A percentile compares a stretch with the other conserved stretches of the same genome.
Evolutionary conservation across 1,140 invertebrate genomes (phyloP).

Genomic region (Archegozetes longisetosus): DNA sequence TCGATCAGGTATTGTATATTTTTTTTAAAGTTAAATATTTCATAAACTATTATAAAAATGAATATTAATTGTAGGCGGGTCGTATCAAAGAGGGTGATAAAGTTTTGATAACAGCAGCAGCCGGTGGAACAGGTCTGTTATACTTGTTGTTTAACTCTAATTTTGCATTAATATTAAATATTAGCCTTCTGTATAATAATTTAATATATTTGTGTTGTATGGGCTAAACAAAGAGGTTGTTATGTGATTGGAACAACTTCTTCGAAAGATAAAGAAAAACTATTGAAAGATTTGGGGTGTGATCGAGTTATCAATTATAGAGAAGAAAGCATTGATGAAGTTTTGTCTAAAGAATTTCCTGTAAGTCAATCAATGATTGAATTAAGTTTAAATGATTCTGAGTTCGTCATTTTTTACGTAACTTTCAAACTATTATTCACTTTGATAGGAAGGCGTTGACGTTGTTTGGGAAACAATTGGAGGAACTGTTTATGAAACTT

Average conservation of each 20-base stretch:
- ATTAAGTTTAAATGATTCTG: no score
- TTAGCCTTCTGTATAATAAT: no score
- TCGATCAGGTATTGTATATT: conserved; percentile 15
- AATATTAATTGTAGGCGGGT: conserved; percentile 2
- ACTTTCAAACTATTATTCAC: conserved; percentile 8
- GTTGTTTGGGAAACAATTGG: conserved; percentile 31
- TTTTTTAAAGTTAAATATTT: not conserved
- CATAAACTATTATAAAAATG: not conserved
- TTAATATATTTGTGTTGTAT: conserved; percentile 29
- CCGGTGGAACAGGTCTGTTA: conserved; percentile 27
- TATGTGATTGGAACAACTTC: conserved; percentile 33
- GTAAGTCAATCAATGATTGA: conserved; percentile 22
- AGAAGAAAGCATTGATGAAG: conserved; percentile 25
- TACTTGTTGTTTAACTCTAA: no score
- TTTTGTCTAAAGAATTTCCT: conserved; percentile 28
- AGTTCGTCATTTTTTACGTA: not conserved
- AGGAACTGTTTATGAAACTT: conserved; percentile 28
- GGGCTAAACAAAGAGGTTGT: conserved; percentile 30
- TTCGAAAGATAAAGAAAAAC: conserved; percentile 29
- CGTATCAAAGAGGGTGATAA: conserved; percentile 24
- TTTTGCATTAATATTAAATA: no score
- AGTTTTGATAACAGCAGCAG: conserved; percentile 31
- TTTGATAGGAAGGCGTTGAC: conserved; percentile 31
- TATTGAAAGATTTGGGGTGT: conserved; percentile 29
- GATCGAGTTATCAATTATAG: conserved; percentile 29